Conservation (phyloP, 2,797 vertebrate species). For the Premnoplex brunnescens region DNA sequence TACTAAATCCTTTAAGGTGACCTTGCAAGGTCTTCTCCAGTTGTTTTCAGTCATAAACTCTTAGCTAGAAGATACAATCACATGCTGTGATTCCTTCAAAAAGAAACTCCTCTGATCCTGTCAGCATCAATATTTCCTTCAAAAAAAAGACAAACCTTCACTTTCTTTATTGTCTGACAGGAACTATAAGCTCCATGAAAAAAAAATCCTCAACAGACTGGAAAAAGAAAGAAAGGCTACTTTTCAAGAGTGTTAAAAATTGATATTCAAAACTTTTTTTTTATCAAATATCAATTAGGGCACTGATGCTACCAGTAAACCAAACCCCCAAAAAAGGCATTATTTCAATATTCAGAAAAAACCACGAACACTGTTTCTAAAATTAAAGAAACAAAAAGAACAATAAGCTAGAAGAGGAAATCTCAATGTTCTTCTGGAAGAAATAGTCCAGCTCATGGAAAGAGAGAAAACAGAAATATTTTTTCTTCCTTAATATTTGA, state of each 20-base stretch:
- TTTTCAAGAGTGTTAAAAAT: neutral
- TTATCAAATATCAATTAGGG: neutral
- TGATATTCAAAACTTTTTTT: neutral
- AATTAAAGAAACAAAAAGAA: neutral
- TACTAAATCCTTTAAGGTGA: neutral
- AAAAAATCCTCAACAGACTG: neutral
- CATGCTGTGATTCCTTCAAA: neutral
- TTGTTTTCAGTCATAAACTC: slow-evolving; percentile 14
- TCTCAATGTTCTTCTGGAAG: neutral
- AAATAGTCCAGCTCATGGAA: neutral
- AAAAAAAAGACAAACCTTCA: neutral
- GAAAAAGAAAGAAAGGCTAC: neutral
- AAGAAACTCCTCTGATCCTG: neutral
- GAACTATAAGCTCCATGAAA: neutral
- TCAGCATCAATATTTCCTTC: neutral
- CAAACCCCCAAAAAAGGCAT: neutral
- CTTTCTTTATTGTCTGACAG: neutral
- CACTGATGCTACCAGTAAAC: neutral
- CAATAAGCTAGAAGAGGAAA: neutral
- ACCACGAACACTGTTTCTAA: rapidly evolving
- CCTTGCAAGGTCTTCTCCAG: slow-evolving; percentile 11
- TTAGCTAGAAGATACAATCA: neutral
- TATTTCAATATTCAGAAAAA: neutral
- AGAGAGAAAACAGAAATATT: neutral
- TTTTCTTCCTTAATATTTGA: neutral